A percentile compares a stretch with the other conserved stretches of the same genome.
These are phyloP conservation scores for Idaea aversata DNA, from an alignment of 2,888 invertebrate genomes.

Conservation along the genomic window DNA sequence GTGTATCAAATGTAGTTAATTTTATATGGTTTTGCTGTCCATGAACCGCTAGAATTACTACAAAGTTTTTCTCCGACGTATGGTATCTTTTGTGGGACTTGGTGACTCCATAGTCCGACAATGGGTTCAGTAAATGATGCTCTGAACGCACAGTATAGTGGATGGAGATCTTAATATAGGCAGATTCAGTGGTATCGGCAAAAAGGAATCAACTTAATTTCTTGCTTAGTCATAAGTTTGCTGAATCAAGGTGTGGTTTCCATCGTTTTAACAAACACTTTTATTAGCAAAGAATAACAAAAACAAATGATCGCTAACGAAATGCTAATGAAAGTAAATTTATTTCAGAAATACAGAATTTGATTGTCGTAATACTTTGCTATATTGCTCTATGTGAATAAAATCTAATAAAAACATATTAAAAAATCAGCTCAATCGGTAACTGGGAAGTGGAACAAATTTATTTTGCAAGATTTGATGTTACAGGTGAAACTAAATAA, in stretches of 20 bases:
- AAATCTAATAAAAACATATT: too few species aligned
- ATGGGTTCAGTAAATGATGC: not conserved
- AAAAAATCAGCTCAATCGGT: too few species aligned
- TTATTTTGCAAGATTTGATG: too few species aligned
- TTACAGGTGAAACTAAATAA: too few species aligned
- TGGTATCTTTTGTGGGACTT: too few species aligned
- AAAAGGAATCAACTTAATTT: not conserved
- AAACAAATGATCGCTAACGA: not conserved
- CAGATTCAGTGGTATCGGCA: not conserved
- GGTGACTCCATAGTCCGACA: not conserved
- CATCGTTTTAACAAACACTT: not conserved
- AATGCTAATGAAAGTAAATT: not conserved
- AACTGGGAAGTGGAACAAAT: too few species aligned
- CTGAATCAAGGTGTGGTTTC: not conserved
- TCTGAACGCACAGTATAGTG: not conserved
- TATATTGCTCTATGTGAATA: too few species aligned
- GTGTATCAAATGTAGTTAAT: too few species aligned
- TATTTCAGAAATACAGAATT: not conserved
- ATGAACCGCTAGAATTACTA: too few species aligned
- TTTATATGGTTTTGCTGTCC: too few species aligned
- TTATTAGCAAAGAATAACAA: not conserved
- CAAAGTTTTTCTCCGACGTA: too few species aligned
- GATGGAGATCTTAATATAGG: not conserved
- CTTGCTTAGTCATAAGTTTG: not conserved
- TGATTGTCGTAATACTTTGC: not conserved